These are phyloP conservation scores for Austrofundulus limnaeus DNA, from an alignment of 2,113 vertebrate genomes.

Conservation along the genomic window DNA sequence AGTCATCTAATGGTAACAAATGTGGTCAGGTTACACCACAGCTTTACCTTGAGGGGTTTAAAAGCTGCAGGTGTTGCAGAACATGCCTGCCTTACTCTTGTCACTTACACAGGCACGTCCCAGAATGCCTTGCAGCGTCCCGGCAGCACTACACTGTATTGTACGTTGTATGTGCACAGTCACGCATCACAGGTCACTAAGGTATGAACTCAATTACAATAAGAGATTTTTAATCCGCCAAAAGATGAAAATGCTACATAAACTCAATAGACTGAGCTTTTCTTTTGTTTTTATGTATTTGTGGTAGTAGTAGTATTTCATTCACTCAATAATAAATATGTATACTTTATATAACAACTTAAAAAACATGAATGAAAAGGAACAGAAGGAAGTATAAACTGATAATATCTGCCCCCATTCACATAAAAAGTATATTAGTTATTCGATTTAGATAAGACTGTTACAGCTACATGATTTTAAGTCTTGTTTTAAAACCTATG, in stretches of 20 bases:
- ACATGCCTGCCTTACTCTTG: constrained; percentile 17
- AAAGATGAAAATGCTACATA: constrained; percentile 29
- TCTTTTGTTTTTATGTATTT: neutral
- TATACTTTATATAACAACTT: too few species aligned
- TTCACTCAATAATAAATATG: too few species aligned
- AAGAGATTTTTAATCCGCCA: constrained; percentile 64
- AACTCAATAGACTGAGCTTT: neutral
- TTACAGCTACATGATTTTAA: too few species aligned
- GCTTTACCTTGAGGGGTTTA: constrained; percentile 24
- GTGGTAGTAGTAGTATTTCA: too few species aligned
- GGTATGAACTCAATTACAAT: constrained; percentile 47
- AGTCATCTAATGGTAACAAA: neutral
- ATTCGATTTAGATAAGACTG: too few species aligned
- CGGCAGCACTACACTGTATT: constrained; percentile 23
- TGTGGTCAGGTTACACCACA: constrained; percentile 20
- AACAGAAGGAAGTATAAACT: too few species aligned
- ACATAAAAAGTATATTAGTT: too few species aligned
- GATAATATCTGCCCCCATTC: too few species aligned
- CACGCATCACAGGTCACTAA: constrained; percentile 44
- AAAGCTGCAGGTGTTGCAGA: constrained; percentile 28
- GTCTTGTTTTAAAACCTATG: too few species aligned
- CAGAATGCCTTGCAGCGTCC: constrained; percentile 46
- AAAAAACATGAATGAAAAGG: too few species aligned
- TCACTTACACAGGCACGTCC: constrained; percentile 19
- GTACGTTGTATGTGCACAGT: constrained; percentile 29